These are phyloP conservation scores for Selenia dentaria DNA, from an alignment of 2,888 invertebrate species.

Conservation along the genomic window DNA sequence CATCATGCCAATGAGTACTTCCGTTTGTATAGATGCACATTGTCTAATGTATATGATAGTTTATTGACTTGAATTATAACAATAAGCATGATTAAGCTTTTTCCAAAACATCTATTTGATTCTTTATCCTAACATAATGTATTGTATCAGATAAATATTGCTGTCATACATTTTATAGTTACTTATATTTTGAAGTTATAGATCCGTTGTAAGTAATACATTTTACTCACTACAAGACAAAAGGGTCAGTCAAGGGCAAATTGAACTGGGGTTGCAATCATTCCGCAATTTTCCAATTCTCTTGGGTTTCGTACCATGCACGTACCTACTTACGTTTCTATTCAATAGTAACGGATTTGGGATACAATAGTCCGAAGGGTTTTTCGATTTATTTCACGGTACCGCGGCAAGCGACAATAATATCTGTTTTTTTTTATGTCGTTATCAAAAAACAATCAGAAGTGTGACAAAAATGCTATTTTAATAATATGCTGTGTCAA, in stretches of 20 bases:
- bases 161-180: too few species aligned
- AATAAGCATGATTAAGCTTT: too few species aligned
- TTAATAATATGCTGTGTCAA: too few species aligned
- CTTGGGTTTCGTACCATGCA: slow-evolving; percentile 5
- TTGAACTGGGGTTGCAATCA: slow-evolving; percentile 15
- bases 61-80: too few species aligned
- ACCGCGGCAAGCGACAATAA: neutral
- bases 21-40: too few species aligned
- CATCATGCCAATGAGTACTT: slow-evolving; percentile 3
- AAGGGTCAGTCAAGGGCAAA: slow-evolving; percentile 17
- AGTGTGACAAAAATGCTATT: too few species aligned
- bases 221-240: slow-evolving; percentile 10
- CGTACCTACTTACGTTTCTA: slow-evolving; percentile 5
- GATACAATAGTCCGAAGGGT: neutral
- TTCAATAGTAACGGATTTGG: slow-evolving; percentile 6
- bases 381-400: neutral
- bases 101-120: too few species aligned
- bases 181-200: too few species aligned
- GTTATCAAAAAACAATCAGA: neutral
- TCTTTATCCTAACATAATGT: too few species aligned
- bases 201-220: too few species aligned
- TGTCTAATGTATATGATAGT: too few species aligned
- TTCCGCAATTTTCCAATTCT: slow-evolving; percentile 20
- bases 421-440: neutral
- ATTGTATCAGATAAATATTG: too few species aligned